Base-by-base conservation (phyloP, 1,140 invertebrate genomes). In the Zaprionus gabonicus region DNA sequence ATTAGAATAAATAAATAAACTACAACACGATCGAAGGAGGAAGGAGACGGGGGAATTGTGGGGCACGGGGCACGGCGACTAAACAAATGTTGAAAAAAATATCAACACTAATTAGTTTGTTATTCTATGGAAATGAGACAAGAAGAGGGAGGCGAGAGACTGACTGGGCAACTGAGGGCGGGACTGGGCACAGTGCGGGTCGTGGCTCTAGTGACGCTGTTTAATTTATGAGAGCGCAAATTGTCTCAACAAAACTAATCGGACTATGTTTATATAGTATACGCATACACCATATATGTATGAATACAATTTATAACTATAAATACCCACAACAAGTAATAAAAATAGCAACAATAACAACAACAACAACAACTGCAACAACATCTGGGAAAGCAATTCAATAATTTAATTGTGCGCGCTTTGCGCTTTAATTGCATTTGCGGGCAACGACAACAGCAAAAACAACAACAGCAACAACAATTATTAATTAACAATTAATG, bases 41-140 rank as follows among this genome's bases (percentile, higher is more conserved):
- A 34, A 0, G 28, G n/a, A 4, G 41, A 5, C 13, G 5, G 41
- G 9, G 53, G 4, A 25, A 25, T 0, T 9, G 49, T 12, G 13
- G 41, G 53, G 58, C 71, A 66, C 67, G 78, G 63, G 25, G 25
- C 25, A 31, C 31, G 17, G 7, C 28, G 28, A 82, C 62, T 82
- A 68, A 74, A 71, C 53, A 76, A 65, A 76, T 71, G 60, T 71
- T 72, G 41, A 46, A 36, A 68, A 64, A 75, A 69, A 72, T 78
- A 88, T 79, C 81, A 90, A 77, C 80, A 90, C 85, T 88, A 88
- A 88, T 88, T 88, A 88, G 85, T 88, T 88, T 88, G 85, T 85
- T 88, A 88, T 88, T 90, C 85, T 88, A 88, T 90, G 88, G 79
- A 80, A 81, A 81, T 84, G 67, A 75, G 65, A 62, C 46, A 71